A percentile compares a stretch with the other conserved stretches of the same genome.
These are phyloP conservation scores for Linnaemya tessellans DNA, from an alignment of 2,888 invertebrate genomes.

Conservation along the genomic window DNA sequence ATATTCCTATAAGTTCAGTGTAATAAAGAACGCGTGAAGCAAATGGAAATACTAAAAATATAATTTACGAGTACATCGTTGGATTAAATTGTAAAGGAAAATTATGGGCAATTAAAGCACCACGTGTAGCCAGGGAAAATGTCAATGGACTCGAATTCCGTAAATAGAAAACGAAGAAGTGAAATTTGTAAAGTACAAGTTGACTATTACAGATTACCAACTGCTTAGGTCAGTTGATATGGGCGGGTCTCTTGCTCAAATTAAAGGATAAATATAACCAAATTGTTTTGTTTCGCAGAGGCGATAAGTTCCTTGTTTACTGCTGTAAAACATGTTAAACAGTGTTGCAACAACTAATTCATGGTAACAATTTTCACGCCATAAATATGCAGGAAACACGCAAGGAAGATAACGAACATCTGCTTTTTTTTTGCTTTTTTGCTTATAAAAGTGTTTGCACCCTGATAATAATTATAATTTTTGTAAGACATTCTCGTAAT, in stretches of 20 bases:
- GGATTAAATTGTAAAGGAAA: neutral
- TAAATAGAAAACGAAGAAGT: neutral
- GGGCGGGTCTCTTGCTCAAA: neutral
- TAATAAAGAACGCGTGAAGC: neutral
- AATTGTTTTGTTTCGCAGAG: neutral
- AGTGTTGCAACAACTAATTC: constrained; percentile 52
- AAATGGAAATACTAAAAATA: neutral
- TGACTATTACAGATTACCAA: neutral
- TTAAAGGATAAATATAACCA: neutral
- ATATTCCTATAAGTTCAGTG: constrained; percentile 12
- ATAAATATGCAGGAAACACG: constrained; percentile 5
- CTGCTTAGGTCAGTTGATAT: neutral
- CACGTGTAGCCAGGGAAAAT: neutral
- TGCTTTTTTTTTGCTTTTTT: no score
- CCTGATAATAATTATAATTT: no score
- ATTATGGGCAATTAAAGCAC: constrained; percentile 47
- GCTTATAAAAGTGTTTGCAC: no score
- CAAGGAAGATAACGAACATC: no score
- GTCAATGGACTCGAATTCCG: neutral
- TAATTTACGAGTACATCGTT: constrained; percentile 36
- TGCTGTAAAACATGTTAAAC: constrained; percentile 7
- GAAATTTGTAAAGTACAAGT: neutral
- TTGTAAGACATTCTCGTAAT: no score
- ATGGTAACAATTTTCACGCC: constrained; percentile 49
- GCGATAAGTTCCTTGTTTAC: neutral